These are phyloP conservation scores for Orcinus orca DNA, from an alignment of 2,113 vertebrate species.

Conservation along the genomic window DNA sequence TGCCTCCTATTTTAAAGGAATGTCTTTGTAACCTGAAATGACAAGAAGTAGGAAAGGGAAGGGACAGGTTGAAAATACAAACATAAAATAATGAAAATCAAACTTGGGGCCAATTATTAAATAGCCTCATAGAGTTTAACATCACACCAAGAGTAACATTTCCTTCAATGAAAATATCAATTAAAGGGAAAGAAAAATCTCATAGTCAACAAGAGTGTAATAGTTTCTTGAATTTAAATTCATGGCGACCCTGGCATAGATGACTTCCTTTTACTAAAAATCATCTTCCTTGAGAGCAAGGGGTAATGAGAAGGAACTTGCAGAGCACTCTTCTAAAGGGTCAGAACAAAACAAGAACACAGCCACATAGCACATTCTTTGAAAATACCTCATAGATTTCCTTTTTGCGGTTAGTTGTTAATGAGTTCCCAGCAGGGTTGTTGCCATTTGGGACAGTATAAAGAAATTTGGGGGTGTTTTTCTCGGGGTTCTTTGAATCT, in stretches of 20 bases:
- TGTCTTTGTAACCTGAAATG: not conserved
- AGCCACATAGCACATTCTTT: not conserved
- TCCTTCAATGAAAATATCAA: not conserved
- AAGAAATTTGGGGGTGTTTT: conserved; percentile 87
- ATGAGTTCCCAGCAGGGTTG: conserved; percentile 94
- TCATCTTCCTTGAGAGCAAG: not conserved
- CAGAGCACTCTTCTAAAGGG: not conserved
- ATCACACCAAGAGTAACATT: not conserved
- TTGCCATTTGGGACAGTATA: conserved; percentile 97
- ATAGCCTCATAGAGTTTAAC: not conserved
- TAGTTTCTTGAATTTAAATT: not conserved
- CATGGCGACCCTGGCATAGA: not conserved
- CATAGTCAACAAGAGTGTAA: not conserved
- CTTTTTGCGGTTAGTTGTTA: conserved; percentile 89
- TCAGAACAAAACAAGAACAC: not conserved
- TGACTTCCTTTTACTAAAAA: not conserved
- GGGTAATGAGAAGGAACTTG: not conserved
- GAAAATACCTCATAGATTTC: conserved; percentile 91
- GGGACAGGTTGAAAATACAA: not conserved
- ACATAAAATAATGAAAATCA: not conserved
- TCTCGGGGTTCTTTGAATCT: conserved; percentile 81
- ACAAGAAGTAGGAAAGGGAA: not conserved
- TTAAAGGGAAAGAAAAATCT: conserved; percentile 4
- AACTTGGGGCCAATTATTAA: not conserved
- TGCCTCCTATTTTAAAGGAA: not conserved